phyloP scores from a whole-genome alignment of 2,888 invertebrate species.

The Nomada lathburiana region DNA sequence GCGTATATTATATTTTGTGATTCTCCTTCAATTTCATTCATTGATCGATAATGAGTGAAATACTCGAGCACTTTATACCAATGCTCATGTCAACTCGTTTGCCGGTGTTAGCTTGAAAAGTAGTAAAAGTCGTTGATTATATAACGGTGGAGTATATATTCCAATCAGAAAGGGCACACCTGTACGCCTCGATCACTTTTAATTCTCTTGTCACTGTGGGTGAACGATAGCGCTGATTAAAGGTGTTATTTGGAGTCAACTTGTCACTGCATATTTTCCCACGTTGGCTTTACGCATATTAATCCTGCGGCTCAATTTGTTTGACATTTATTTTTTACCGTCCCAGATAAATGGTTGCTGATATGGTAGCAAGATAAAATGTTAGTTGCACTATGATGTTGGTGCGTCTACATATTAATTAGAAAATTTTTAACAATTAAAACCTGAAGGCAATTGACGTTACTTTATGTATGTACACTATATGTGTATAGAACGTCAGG shows the following conservation, averaged over 20 bases:
- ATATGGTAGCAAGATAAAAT: neutral
- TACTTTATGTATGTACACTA: too few relatives aligned
- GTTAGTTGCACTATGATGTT: too few relatives aligned
- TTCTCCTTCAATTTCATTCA: neutral
- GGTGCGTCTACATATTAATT: too few relatives aligned
- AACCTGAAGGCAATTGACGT: too few relatives aligned
- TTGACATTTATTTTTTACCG: neutral
- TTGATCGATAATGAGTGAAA: slow-evolving; percentile 2
- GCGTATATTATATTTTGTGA: neutral
- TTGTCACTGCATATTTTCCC: neutral
- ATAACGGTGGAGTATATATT: slow-evolving; percentile 64
- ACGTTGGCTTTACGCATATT: neutral
- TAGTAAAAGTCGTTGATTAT: slow-evolving; percentile 72
- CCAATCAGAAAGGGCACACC: slow-evolving; percentile 33
- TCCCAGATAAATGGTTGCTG: neutral
- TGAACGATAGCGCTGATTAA: slow-evolving; percentile 38
- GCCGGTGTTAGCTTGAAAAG: slow-evolving; percentile 69
- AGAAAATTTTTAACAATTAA: too few relatives aligned
- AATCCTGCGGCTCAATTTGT: slow-evolving; percentile 1
- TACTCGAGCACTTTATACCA: slow-evolving; percentile 56
- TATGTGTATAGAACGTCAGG: too few relatives aligned
- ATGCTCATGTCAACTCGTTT: slow-evolving; percentile 59
- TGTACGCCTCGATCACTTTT: slow-evolving; percentile 43
- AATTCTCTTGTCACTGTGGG: slow-evolving; percentile 15
- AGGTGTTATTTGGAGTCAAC: slow-evolving; percentile 3